Evolutionary conservation across 2,797 vertebrate genomes (phyloP), one percentile per base, ranked within the genome.

Genomic region (Caiman crocodilus): DNA sequence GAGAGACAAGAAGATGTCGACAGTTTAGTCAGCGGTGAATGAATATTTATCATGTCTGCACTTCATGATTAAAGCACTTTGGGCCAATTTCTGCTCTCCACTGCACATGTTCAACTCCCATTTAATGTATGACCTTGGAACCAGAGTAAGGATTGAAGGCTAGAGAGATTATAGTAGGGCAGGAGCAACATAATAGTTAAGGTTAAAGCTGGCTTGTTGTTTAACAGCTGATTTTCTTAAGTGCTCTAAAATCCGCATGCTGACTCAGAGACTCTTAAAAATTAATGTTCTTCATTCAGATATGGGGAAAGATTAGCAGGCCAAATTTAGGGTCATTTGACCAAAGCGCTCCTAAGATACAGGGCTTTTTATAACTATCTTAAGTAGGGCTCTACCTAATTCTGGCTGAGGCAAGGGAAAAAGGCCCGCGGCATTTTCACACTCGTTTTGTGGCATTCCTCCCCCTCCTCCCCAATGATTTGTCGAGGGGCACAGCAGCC

Each of bases 331-430:
- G 56, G 81, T 71, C 13, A 18, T 77, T 94, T 86, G 59, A 92
- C 85, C 74, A 94, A 50, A 35, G 76, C 5, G 13, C 86, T 94
- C 83, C 69, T 60, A 74, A 89, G 76, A 89, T 61, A 58, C 74
- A 93, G 90, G 90, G 85, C 76, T 90, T 30, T 3, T 79, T 92
- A 93, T 76, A 88, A 96, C 26, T 32, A 84, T 76, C 90, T 10
- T 7, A 50, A 7, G 42, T 50, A 50, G 9, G 42, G 42, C 10
- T 50, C 42, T 50, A 50, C 42, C 42, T 10, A 50, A 50, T 50
- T 50, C 42, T 50, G 42, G 42, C 42, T 50, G 42, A 50, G 9
- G 42, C 42, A 50, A 50, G 9, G 42, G 42, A 50, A 50, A 50
- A 50, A 50, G 42, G 42, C 42, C 42, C 42, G 3, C 42, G 42